These are phyloP conservation scores for Apeltes quadracus DNA, from an alignment of 2,113 vertebrate genomes.

Conservation along the genomic window DNA sequence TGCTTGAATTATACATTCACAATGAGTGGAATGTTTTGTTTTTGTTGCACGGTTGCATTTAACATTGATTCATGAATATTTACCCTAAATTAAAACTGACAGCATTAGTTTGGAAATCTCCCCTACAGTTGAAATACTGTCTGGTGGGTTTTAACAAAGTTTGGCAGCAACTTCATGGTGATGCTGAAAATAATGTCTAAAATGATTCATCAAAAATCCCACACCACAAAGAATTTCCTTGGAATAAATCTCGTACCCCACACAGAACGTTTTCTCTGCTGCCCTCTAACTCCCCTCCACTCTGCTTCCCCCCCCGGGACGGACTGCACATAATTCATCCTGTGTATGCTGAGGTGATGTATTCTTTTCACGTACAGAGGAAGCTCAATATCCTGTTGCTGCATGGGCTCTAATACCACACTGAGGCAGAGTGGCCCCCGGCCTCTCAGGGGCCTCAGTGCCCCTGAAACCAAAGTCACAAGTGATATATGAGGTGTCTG, in stretches of 20 bases:
- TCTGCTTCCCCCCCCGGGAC: not conserved
- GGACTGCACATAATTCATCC: conserved; percentile 61
- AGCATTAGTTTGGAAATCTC: conserved; percentile 1
- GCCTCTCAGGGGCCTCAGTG: conserved; percentile 51
- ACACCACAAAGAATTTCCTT: conserved; percentile 11
- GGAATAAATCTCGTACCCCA: conserved; percentile 11
- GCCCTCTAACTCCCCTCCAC: conserved; percentile 4
- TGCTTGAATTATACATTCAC: not conserved
- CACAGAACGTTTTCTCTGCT: conserved; percentile 19
- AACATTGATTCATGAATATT: conserved; percentile 5
- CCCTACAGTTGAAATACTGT: not conserved
- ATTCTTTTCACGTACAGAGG: conserved; percentile 76
- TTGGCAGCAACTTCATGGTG: not conserved
- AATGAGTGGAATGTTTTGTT: not conserved
- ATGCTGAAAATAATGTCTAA: not conserved
- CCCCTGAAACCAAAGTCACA: conserved; percentile 62
- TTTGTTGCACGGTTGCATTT: not conserved
- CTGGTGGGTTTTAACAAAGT: conserved; percentile 1
- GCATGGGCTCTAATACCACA: conserved; percentile 60
- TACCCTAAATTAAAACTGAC: not conserved
- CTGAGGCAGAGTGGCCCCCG: conserved; percentile 53
- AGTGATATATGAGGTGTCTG: conserved; percentile 71
- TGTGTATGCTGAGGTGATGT: conserved; percentile 65
- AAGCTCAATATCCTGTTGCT: conserved; percentile 80
- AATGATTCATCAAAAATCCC: conserved; percentile 14